phyloP scores from a whole-genome alignment of 2,888 invertebrate species.

The Pseudoips prasinana region DNA sequence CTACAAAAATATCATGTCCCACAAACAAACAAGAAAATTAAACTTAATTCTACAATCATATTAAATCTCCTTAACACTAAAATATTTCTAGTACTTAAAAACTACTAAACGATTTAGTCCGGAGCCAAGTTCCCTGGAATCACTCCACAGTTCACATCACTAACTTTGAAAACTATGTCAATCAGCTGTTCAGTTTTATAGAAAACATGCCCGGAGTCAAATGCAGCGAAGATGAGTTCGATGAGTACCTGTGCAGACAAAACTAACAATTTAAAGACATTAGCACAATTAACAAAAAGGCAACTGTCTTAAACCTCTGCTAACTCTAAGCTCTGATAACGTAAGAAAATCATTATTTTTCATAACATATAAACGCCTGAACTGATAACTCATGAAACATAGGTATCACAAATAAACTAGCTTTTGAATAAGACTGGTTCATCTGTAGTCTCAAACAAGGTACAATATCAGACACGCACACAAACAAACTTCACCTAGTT shows the following conservation, averaged over 20 bases:
- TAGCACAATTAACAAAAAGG: too few species aligned
- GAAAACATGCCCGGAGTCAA: constrained; percentile 65
- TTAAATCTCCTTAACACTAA: constrained; percentile 73
- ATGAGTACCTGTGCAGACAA: constrained; percentile 41
- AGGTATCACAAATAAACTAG: too few species aligned
- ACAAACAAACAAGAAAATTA: constrained; percentile 63
- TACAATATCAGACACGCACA: too few species aligned
- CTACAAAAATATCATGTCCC: constrained; percentile 62
- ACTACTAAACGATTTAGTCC: constrained; percentile 66
- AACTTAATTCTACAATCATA: constrained; percentile 76
- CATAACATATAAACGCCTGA: too few species aligned
- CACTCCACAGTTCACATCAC: constrained; percentile 75
- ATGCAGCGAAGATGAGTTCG: constrained; percentile 61
- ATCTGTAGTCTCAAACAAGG: too few species aligned
- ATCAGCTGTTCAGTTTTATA: constrained; percentile 61
- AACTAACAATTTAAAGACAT: too few species aligned
- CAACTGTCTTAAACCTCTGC: too few species aligned
- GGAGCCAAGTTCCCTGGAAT: constrained; percentile 64
- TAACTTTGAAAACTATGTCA: constrained; percentile 63
- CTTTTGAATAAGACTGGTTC: too few species aligned
- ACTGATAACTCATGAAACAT: too few species aligned
- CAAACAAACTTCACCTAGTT: too few species aligned
- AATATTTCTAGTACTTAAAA: constrained; percentile 65
- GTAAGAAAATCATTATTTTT: too few species aligned
- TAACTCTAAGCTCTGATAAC: too few species aligned